Conservation (phyloP, 2,113 vertebrate genomes). For the Dissostichus mawsoni region DNA sequence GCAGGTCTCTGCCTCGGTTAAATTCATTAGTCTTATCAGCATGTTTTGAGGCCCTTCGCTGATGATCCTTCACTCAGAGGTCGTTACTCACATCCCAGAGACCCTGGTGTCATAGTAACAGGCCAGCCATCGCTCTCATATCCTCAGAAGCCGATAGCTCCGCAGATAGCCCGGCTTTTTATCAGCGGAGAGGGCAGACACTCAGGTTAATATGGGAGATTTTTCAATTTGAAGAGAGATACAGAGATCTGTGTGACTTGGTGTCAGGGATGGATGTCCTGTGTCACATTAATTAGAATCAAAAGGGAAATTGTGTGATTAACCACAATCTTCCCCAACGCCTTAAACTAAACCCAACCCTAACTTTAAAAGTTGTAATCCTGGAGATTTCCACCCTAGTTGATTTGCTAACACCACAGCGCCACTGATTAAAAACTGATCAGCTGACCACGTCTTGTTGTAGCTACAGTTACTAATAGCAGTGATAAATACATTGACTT, state of each 20-base stretch:
- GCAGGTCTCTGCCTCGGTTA: slow-evolving; percentile 29
- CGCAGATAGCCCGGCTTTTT: slow-evolving; percentile 19
- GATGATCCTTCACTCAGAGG: slow-evolving; percentile 53
- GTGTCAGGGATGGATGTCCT: slow-evolving; percentile 48
- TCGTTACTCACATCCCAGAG: slow-evolving; percentile 52
- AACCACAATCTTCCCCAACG: background rate
- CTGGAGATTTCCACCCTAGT: background rate
- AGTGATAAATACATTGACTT: background rate
- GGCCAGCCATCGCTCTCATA: slow-evolving; percentile 67
- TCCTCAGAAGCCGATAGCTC: slow-evolving; percentile 58
- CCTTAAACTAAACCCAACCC: background rate
- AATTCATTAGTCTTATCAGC: slow-evolving; percentile 75
- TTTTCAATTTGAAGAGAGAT: slow-evolving; percentile 79
- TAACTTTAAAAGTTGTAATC: background rate
- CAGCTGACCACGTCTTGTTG: background rate
- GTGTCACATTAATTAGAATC: slow-evolving; percentile 21
- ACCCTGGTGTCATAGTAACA: slow-evolving; percentile 57
- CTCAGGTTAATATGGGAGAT: slow-evolving; percentile 79
- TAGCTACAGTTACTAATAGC: background rate
- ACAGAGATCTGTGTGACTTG: slow-evolving; percentile 69
- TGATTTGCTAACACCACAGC: background rate
- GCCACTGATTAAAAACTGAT: background rate
- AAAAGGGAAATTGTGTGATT: slow-evolving; percentile 29
- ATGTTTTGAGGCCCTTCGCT: slow-evolving; percentile 24
- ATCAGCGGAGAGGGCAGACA: slow-evolving; percentile 34